These are phyloP conservation scores for Dendronephthya gigantea DNA, from an alignment of 64 coral and sea anemone species.

Conservation along the genomic window DNA sequence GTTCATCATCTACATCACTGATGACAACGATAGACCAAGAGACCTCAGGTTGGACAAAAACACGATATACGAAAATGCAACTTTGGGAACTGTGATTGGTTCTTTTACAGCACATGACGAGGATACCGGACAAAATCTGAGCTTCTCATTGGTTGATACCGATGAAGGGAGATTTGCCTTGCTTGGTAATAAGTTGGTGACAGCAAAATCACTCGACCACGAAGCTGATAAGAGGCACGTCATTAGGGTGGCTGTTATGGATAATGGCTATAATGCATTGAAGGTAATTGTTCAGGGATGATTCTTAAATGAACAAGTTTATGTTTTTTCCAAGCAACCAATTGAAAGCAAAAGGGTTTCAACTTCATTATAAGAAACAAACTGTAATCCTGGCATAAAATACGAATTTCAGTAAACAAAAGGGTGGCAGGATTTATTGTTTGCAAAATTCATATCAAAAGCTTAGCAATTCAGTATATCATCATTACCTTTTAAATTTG, in stretches of 20 bases:
- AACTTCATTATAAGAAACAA: too few species aligned
- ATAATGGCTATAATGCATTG: neutral
- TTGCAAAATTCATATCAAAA: too few species aligned
- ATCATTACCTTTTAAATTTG: too few species aligned
- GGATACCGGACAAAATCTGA: neutral
- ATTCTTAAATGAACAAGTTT: too few species aligned
- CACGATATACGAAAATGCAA: neutral
- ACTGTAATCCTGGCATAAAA: too few species aligned
- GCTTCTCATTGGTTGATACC: neutral
- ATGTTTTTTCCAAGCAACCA: too few species aligned
- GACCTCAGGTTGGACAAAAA: neutral
- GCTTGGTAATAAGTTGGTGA: neutral
- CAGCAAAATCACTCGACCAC: neutral
- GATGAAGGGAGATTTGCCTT: neutral
- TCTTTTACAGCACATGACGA: conserved; percentile 12
- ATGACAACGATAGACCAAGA: neutral
- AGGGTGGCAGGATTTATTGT: too few species aligned
- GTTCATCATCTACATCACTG: neutral
- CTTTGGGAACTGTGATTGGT: neutral
- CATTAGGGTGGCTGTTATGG: neutral
- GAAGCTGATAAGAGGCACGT: neutral
- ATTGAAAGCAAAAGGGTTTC: too few species aligned
- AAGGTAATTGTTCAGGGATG: neutral
- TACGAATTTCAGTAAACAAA: too few species aligned
- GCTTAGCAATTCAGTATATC: too few species aligned